Conservation (phyloP, 2,797 vertebrate species). For the Phaenicophaeus curvirostris region DNA sequence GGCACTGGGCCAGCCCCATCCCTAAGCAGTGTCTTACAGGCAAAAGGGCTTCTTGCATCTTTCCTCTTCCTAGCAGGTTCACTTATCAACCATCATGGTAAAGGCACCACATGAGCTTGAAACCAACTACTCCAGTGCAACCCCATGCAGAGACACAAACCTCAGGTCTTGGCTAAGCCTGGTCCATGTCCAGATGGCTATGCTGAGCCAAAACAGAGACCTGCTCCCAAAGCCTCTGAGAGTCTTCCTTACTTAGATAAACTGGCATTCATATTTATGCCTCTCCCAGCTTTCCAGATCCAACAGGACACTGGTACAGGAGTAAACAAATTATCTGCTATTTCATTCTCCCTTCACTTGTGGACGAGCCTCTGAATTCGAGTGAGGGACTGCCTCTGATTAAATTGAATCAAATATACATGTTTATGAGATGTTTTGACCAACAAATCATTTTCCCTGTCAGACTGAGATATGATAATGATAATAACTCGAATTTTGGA, state of each 20-base stretch:
- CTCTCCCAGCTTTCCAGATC: neutral
- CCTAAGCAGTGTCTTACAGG: neutral
- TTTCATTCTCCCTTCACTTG: neutral
- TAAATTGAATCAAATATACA: neutral
- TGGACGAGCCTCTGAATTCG: neutral
- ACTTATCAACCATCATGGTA: neutral
- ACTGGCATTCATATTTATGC: neutral
- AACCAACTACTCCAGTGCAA: neutral
- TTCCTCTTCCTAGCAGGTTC: neutral
- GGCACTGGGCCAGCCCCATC: neutral
- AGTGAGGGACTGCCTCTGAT: neutral
- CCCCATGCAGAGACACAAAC: neutral
- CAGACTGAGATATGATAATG: neutral
- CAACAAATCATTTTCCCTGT: conserved; percentile 21
- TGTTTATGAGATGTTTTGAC: conserved; percentile 32
- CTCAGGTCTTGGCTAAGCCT: neutral
- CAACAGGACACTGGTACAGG: neutral
- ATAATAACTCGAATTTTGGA: conserved; percentile 35
- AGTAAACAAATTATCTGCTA: neutral
- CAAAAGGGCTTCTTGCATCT: neutral
- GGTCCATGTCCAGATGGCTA: accelerated
- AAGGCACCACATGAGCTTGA: neutral
- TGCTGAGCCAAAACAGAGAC: accelerated
- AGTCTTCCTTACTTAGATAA: neutral
- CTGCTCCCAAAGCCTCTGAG: neutral